Evolutionary conservation across 2,888 invertebrate genomes (phyloP).

Genomic region (Sinelater perroti): DNA sequence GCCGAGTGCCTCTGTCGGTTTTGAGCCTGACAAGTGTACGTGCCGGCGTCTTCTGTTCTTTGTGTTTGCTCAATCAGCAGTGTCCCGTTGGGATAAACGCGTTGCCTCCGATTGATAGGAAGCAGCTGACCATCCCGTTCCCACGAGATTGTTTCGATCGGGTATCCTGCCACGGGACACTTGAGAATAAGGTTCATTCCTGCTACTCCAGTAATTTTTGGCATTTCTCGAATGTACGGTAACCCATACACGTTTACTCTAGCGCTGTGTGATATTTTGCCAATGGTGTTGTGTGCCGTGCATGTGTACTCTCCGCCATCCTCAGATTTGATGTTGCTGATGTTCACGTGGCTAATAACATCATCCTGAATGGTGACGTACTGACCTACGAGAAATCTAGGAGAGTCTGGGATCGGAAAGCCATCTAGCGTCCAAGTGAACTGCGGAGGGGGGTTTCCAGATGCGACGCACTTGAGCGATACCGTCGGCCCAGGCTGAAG

Average conservation of each 20-base stretch:
- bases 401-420: conserved; percentile 70
- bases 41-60: conserved; percentile 84
- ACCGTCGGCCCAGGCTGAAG: conserved; percentile 91
- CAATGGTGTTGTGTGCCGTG: conserved; percentile 83
- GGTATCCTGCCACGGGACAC: conserved; percentile 90
- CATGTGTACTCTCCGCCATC: conserved; percentile 92
- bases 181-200: conserved; percentile 85
- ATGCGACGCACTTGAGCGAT: conserved; percentile 92
- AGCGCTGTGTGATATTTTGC: conserved; percentile 82
- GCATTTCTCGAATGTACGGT: conserved; percentile 88
- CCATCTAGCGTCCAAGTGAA: conserved; percentile 92
- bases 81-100: conserved; percentile 87
- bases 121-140: conserved; percentile 88
- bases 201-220: conserved; percentile 86
- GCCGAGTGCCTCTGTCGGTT: conserved; percentile 85
- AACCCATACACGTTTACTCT: conserved; percentile 88
- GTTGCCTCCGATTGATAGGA: conserved; percentile 86
- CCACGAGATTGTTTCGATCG: conserved; percentile 88
- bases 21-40: conserved; percentile 89
- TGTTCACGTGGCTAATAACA: conserved; percentile 92
- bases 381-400: conserved; percentile 87
- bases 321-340: conserved; percentile 85
- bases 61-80: conserved; percentile 87
- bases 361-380: conserved; percentile 92
- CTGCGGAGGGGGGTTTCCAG: conserved; percentile 92